Evolutionary conservation across 2,888 invertebrate genomes (phyloP), one percentile per base, ranked within the genome.

Genomic region (Plebejus melissa): DNA sequence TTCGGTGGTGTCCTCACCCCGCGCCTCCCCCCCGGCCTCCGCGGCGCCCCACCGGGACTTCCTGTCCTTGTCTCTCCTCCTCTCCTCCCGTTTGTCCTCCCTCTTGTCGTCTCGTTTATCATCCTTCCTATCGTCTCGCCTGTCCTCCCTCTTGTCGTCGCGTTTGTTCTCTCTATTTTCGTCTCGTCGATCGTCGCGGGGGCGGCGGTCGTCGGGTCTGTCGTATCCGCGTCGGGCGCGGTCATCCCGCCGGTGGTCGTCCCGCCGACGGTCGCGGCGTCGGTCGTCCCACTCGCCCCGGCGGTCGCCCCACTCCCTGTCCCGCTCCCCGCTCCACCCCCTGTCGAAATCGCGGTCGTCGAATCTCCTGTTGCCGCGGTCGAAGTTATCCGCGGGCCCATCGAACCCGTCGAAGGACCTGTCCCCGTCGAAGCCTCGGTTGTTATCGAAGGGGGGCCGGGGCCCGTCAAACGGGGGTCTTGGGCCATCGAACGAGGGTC

Each of bases 1-100:
- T 41, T 70, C 74, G 11, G 57, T 36, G 6, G 50, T 69, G 41
- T 38, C 74, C 36, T 46, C 36, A 16, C 9, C 58, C 28, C 38
- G 22, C 13, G 74, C 72, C 57, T 65, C 76, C 0, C 69, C 76
- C 70, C 69, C 74, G 16, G 76, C 76, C 70, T 89, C 90, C 0
- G 90, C 87, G 1, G 89, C 90, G 0, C 93, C 93, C 93, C 93
- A 93, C 57, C 93, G 84, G 1, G 93, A 93, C 76, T 91, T 93
- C 50, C 93, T 86, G 76, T 93, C 93, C 78, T 87, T 90, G 22
- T 91, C 90, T 74, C 87, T 83, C 69, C 79, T 82, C 69, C 84
- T 76, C 87, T 81, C 16, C 88, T 80, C 46, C 88, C 89, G 57
- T 88, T 79, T 74, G 88, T 84, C 46, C 89, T 82, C 36, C 88